These are phyloP conservation scores for Etia nguti DNA, from an alignment of 2,113 vertebrate species.

Conservation along the genomic window DNA sequence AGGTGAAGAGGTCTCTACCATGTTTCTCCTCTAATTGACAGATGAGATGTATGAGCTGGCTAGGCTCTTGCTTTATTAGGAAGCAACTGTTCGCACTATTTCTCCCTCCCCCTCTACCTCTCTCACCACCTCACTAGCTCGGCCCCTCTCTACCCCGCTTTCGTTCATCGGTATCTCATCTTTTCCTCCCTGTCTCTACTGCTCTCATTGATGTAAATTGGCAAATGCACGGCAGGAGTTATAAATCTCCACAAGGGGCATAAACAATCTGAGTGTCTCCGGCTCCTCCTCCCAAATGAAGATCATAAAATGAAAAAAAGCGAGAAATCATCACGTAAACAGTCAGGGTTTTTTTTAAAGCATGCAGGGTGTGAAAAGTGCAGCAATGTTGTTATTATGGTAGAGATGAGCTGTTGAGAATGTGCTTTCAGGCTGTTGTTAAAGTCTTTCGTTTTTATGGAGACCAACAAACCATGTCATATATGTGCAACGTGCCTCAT, in stretches of 20 bases:
- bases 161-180: slow-evolving; percentile 36
- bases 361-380: background rate
- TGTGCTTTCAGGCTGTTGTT: background rate
- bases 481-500: background rate
- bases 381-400: background rate
- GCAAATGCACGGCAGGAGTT: slow-evolving; percentile 6
- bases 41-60: slow-evolving; percentile 67
- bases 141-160: background rate
- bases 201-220: slow-evolving; percentile 50
- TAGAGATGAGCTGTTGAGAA: background rate
- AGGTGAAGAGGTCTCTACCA: slow-evolving; percentile 70
- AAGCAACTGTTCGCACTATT: slow-evolving; percentile 51
- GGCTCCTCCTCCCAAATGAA: background rate
- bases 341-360: background rate
- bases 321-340: background rate
- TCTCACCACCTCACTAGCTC: background rate
- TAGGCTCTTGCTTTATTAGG: slow-evolving; percentile 71
- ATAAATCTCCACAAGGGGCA: slow-evolving; percentile 19
- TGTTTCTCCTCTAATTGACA: slow-evolving; percentile 62
- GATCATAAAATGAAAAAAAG: background rate
- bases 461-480: background rate
- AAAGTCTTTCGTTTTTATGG: background rate
- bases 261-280: background rate
- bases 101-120: background rate
- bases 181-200: slow-evolving; percentile 8